Conservation (phyloP, 2,797 vertebrate genomes). For the Mormyrops boulengeri region DNA sequence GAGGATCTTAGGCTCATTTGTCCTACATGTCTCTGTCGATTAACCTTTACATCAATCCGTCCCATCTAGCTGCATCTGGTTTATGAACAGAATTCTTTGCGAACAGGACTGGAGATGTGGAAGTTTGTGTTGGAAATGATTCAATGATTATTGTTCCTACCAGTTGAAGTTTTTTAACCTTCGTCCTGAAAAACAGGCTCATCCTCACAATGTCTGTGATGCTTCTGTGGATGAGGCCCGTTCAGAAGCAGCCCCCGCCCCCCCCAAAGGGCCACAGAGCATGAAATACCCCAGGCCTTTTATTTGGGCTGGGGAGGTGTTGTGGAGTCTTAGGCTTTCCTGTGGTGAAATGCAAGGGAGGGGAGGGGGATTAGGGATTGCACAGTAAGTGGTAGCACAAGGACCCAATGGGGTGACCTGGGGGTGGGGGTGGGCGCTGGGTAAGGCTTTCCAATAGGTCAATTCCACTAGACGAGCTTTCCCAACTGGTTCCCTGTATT, state of each 20-base stretch:
- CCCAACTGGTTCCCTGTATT: neutral
- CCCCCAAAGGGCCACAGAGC: neutral
- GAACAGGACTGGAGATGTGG: neutral
- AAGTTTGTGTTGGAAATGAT: neutral
- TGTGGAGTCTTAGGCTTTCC: neutral
- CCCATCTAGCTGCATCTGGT: neutral
- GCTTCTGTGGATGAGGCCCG: neutral
- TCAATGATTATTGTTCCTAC: neutral
- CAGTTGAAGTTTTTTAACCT: neutral
- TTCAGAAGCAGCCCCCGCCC: neutral
- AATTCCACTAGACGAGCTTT: neutral
- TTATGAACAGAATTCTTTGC: neutral
- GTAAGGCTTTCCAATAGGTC: neutral
- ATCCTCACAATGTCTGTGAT: neutral
- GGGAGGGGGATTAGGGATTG: neutral
- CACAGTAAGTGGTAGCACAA: neutral
- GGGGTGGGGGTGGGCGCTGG: neutral
- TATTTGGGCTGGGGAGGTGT: neutral
- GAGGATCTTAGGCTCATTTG: neutral
- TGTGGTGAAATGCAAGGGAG: slow-evolving; percentile 3
- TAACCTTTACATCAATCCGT: neutral
- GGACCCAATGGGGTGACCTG: neutral
- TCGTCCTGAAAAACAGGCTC: neutral
- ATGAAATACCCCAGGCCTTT: neutral
- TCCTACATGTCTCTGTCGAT: neutral